These are phyloP conservation scores for Terebella lapidaria DNA, from an alignment of 2,888 invertebrate genomes.

Conservation along the genomic window DNA sequence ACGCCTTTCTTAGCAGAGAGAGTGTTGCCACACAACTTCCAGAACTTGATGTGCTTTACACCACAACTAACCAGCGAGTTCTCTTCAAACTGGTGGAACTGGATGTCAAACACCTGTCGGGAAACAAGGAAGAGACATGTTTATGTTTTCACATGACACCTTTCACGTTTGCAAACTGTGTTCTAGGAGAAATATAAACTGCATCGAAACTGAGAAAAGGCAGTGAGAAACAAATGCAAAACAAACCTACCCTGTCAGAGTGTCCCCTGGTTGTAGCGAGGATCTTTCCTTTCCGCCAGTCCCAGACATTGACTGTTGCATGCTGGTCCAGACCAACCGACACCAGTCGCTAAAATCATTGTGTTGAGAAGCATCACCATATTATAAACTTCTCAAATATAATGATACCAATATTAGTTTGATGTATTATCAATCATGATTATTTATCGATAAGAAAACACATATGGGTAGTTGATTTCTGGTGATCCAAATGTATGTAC, in stretches of 20 bases:
- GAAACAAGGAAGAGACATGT: too few species aligned
- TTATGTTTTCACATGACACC: too few species aligned
- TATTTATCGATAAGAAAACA: too few species aligned
- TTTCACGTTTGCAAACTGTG: too few species aligned
- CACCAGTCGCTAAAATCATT: constrained; percentile 40
- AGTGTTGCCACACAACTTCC: constrained; percentile 52
- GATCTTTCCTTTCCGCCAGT: constrained; percentile 52
- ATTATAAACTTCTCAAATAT: too few species aligned
- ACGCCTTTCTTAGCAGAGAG: constrained; percentile 50
- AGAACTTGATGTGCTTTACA: constrained; percentile 54
- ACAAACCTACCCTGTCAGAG: constrained; percentile 48
- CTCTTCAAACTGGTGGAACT: constrained; percentile 42
- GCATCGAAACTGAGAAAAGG: too few species aligned
- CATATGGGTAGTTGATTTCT: too few species aligned
- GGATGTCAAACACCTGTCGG: constrained; percentile 49
- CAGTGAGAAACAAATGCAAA: too few species aligned
- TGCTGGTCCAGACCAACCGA: constrained; percentile 49
- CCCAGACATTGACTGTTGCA: constrained; percentile 52
- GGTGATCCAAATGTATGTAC: too few species aligned
- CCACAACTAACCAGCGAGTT: constrained; percentile 50
- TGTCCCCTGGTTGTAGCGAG: constrained; percentile 48
- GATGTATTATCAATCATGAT: too few species aligned
- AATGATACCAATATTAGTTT: too few species aligned
- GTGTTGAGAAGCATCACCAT: background rate
- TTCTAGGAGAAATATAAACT: too few species aligned